Evolutionary conservation across 2,797 vertebrate genomes (phyloP).

Genomic region (Poeciliopsis presidionis): DNA sequence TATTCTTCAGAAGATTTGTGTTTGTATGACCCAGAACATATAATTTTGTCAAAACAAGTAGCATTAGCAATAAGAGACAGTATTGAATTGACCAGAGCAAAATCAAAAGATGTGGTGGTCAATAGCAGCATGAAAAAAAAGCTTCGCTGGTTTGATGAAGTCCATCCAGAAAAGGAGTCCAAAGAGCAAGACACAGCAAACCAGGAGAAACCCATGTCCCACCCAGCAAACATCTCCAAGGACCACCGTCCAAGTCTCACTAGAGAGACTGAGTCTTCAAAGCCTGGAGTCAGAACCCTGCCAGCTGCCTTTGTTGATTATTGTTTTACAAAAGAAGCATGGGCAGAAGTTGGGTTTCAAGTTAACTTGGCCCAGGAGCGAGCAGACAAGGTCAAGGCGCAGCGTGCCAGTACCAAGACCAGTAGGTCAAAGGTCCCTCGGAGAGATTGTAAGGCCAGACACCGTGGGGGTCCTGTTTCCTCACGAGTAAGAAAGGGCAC

Average conservation of each 20-base stretch:
- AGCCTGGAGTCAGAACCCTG: conserved; percentile 57
- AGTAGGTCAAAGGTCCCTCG: conserved; percentile 66
- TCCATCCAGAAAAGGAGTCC: conserved; percentile 48
- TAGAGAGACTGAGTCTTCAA: conserved; percentile 58
- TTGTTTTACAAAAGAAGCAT: conserved; percentile 84
- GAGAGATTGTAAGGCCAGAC: conserved; percentile 71
- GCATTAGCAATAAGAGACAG: conserved; percentile 86
- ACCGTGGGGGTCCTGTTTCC: conserved; percentile 57
- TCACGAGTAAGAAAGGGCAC: conserved; percentile 78
- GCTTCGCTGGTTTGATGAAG: conserved; percentile 90
- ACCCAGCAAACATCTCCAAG: conserved; percentile 45
- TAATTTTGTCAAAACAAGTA: conserved; percentile 76
- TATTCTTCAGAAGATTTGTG: conserved; percentile 63
- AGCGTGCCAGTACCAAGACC: conserved; percentile 54
- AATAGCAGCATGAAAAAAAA: conserved; percentile 81
- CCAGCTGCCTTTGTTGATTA: conserved; percentile 64
- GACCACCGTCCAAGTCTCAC: conserved; percentile 70
- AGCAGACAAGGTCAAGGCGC: conserved; percentile 70
- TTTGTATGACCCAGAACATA: conserved; percentile 59
- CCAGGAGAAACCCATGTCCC: conserved; percentile 38
- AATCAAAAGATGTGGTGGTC: conserved; percentile 67
- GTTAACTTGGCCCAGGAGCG: conserved; percentile 60
- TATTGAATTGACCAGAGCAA: conserved; percentile 85
- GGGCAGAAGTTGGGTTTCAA: conserved; percentile 81
- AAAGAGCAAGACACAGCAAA: conserved; percentile 38